These are phyloP conservation scores for Sander vitreus DNA, from an alignment of 2,113 vertebrate species.

Conservation along the genomic window DNA sequence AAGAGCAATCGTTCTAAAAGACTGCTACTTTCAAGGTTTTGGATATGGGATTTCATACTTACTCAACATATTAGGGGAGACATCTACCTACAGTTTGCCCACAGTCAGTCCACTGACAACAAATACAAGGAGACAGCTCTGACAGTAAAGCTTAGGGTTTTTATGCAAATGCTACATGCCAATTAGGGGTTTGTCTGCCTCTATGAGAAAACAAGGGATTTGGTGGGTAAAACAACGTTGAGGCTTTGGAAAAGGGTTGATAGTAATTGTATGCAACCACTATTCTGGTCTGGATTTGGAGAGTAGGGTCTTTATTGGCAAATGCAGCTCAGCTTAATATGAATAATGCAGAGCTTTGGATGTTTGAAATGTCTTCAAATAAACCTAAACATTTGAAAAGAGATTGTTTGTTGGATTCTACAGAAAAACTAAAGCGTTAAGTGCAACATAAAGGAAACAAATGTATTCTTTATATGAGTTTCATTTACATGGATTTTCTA, in stretches of 20 bases:
- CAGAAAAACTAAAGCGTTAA: neutral
- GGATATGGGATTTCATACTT: slow-evolving; percentile 53
- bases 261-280: slow-evolving; percentile 55
- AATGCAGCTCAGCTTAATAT: slow-evolving; percentile 51
- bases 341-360: slow-evolving; percentile 38
- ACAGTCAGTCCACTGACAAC: slow-evolving; percentile 28
- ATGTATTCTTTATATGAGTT: neutral
- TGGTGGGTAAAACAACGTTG: slow-evolving; percentile 47
- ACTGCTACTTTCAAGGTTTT: slow-evolving; percentile 57
- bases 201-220: slow-evolving; percentile 57
- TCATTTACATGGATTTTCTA: neutral
- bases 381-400: slow-evolving; percentile 14
- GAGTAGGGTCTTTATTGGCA: slow-evolving; percentile 60
- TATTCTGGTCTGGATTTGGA: slow-evolving; percentile 59
- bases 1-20: slow-evolving; percentile 41
- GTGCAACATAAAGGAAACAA: slow-evolving; percentile 20
- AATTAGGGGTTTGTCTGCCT: slow-evolving; percentile 44
- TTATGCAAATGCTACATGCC: slow-evolving; percentile 34
- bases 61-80: slow-evolving; percentile 43
- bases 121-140: slow-evolving; percentile 35
- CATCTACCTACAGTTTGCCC: slow-evolving; percentile 46
- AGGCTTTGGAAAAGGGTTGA: slow-evolving; percentile 67
- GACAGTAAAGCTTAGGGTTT: slow-evolving; percentile 32
- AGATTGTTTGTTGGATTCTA: slow-evolving; percentile 13
- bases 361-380: slow-evolving; percentile 41